Percentiles rank a stretch among this genome's conserved stretches.
Conservation (phyloP, 2,113 vertebrate species). For the Siniperca knerii region DNA sequence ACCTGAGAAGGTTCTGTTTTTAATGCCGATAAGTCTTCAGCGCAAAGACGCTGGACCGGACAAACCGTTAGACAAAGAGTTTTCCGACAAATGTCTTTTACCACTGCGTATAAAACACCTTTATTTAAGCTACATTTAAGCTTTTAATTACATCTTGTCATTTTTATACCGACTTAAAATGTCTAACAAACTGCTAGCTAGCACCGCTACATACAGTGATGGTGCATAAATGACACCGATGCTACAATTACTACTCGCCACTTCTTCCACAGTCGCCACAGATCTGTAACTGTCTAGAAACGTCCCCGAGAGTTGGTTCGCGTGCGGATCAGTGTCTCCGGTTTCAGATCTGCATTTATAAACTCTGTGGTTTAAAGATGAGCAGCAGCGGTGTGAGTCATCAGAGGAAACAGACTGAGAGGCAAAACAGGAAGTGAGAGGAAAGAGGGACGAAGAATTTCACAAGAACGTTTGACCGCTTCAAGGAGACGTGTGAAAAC, state of each 20-base stretch:
- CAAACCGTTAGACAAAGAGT: too few relatives aligned
- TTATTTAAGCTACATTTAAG: not conserved
- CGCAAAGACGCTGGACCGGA: too few relatives aligned
- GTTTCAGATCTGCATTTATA: conserved; percentile 57
- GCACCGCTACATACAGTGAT: too few relatives aligned
- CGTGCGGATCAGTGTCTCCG: not conserved
- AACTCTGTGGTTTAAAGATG: not conserved
- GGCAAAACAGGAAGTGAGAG: conserved; percentile 40
- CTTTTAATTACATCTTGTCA: not conserved
- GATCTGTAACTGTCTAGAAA: not conserved
- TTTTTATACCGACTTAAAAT: too few relatives aligned
- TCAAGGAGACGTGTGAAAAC: not conserved
- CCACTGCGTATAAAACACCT: too few relatives aligned
- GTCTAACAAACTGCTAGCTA: too few relatives aligned
- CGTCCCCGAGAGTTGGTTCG: not conserved
- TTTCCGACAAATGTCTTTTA: too few relatives aligned
- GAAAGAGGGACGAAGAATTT: conserved; percentile 1
- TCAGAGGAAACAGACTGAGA: conserved; percentile 41
- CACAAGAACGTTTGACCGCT: not conserved
- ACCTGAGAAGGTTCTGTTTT: not conserved
- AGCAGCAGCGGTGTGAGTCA: conserved; percentile 29
- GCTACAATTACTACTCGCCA: too few relatives aligned
- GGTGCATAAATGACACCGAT: too few relatives aligned
- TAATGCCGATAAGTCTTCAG: too few relatives aligned
- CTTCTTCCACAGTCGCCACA: not conserved